These are phyloP conservation scores for Mixornis gularis DNA, from an alignment of 2,113 vertebrate species.

Conservation along the genomic window DNA sequence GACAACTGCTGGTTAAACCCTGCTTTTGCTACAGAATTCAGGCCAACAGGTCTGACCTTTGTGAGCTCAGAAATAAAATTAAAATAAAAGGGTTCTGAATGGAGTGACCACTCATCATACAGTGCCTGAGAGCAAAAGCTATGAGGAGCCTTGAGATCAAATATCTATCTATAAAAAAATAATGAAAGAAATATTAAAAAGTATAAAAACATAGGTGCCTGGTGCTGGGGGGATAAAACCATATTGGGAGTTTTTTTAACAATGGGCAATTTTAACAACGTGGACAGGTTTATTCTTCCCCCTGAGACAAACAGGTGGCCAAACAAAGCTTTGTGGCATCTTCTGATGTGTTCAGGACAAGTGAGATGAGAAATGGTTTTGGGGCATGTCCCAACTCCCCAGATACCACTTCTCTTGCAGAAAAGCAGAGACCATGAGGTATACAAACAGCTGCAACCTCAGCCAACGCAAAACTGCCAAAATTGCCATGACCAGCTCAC, in stretches of 20 bases:
- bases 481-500: accelerated
- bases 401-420: not conserved
- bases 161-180: not conserved
- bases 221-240: not conserved
- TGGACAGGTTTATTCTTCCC: not conserved
- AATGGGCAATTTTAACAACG: no score
- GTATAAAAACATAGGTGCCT: not conserved
- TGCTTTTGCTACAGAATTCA: not conserved
- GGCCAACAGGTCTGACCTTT: not conserved
- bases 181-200: no score
- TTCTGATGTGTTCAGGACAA: not conserved
- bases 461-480: not conserved
- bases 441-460: not conserved
- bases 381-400: not conserved
- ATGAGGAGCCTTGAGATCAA: not conserved
- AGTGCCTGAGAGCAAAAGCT: not conserved
- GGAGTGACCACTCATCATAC: accelerated
- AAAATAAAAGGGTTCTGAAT: not conserved
- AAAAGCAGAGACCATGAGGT: not conserved
- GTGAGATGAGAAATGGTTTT: not conserved
- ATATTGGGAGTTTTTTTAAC: not conserved
- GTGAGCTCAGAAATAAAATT: not conserved
- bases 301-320: not conserved
- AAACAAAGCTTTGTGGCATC: not conserved
- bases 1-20: not conserved